Base-by-base conservation (phyloP, 2,888 invertebrate genomes). In the Coleophora flavipennella region DNA sequence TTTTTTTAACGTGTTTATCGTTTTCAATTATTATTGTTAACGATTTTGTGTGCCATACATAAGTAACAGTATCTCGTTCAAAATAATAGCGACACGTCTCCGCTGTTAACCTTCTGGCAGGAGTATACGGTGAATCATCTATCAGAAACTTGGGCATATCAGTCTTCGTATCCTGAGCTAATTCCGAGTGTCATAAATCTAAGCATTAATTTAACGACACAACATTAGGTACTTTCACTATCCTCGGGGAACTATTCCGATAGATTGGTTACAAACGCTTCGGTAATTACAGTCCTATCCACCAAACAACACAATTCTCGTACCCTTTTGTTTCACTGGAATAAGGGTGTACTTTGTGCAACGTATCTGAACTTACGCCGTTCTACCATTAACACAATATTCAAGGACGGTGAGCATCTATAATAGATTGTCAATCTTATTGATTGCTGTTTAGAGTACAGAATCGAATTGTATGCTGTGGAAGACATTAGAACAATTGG, bases 161-260 rank as follows among this genome's bases (percentile, higher is more conserved):
- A 13, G 20, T 20, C 13, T 31, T 12, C 13, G 31, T 36, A 12
- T 26, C 55, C 58, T 59, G 51, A 53, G 68, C 71, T 78, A 77
- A 79, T 78, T 77, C 76, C 72, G 62, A 59, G 59, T 70, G 73
- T 74, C 80, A 83, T 83, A 81, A 83, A 84, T 83, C 71, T 63
- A 75, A 55, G 78, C 74, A 84, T 84, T 83, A 83, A 81, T 77
- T 79, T 81, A 83, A 83, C 77, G 81, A 80, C 78, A 73, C 68
- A 71, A 65, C 81, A 80, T 84, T 80, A 80, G 67, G 68, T 67
- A 37, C 25, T 53, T 55, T 50, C 55, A 62, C 65, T 64, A 67
- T 86, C 87, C 86, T 86, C 51, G 60, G 86, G 83, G 86, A 86
- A 86, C 86, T 87, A 86, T 87, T 79, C 77, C 84, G 71, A 86